Percentiles rank a stretch among this genome's conserved stretches.
Conservation (phyloP, 2,888 invertebrate species). For the Esperia sulphurella region DNA sequence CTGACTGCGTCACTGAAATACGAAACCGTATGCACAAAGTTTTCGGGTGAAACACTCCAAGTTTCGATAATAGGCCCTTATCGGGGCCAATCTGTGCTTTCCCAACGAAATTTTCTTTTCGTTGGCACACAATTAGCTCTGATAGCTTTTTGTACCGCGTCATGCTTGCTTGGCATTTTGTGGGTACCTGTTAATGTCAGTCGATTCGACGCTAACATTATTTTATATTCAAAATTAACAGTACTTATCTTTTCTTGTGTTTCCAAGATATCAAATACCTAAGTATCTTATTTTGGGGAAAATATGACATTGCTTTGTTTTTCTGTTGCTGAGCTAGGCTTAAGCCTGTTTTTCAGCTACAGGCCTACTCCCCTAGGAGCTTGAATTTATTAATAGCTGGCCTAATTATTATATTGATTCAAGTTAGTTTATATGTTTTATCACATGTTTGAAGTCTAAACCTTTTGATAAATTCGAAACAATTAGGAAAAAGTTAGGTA, state of each 20-base stretch:
- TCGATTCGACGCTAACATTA: constrained; percentile 11
- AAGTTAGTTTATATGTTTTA: too few relatives aligned
- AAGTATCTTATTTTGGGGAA: too few relatives aligned
- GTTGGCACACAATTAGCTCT: constrained; percentile 70
- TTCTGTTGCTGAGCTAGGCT: too few relatives aligned
- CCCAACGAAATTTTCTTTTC: constrained; percentile 66
- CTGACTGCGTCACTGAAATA: not conserved
- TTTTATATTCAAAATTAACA: not conserved
- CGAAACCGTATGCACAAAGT: constrained; percentile 49
- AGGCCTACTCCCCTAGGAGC: too few relatives aligned
- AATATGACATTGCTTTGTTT: too few relatives aligned
- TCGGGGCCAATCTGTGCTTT: constrained; percentile 54
- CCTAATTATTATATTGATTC: too few relatives aligned
- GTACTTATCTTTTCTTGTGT: not conserved
- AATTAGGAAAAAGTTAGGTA: too few relatives aligned
- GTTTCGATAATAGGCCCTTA: constrained; percentile 66
- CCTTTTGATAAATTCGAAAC: too few relatives aligned
- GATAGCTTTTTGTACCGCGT: constrained; percentile 69
- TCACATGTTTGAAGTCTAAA: too few relatives aligned
- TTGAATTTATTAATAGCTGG: too few relatives aligned
- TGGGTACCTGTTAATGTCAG: constrained; percentile 2
- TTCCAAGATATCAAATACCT: too few relatives aligned
- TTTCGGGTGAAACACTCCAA: constrained; percentile 48
- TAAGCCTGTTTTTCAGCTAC: too few relatives aligned
- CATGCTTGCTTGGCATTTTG: constrained; percentile 29